Evolutionary conservation across 2,888 invertebrate species (phyloP).

Genomic region (Koerneria pararmatus): DNA sequence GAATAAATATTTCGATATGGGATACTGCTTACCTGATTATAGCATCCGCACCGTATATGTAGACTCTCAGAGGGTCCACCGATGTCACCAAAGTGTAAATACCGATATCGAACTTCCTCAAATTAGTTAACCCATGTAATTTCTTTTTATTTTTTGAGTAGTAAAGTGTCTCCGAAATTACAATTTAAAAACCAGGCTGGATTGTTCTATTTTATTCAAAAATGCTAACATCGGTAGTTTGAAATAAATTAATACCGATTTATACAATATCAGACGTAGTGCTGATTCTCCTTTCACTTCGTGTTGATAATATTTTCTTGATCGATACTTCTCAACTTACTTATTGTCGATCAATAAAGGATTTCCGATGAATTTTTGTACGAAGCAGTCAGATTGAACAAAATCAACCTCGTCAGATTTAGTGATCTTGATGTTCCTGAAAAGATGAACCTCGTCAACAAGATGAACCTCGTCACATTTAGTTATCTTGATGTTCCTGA

Average conservation of each 20-base stretch:
- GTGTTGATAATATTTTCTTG: not conserved
- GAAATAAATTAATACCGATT: not conserved
- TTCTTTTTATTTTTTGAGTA: too few relatives aligned
- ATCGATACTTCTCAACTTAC: constrained; percentile 24
- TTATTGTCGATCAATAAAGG: constrained; percentile 85
- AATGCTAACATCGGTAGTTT: not conserved
- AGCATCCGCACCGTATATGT: constrained; percentile 84
- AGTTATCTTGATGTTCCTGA: not conserved
- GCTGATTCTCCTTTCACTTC: not conserved
- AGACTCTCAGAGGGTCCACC: constrained; percentile 80
- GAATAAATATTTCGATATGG: too few relatives aligned
- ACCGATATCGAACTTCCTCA: constrained; percentile 87
- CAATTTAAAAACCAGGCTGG: too few relatives aligned
- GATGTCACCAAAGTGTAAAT: constrained; percentile 87
- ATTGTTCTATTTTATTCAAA: not conserved
- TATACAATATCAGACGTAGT: not conserved
- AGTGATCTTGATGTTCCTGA: constrained; percentile 70
- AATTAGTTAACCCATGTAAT: constrained; percentile 30
- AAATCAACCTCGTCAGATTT: constrained; percentile 73
- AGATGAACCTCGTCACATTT: not conserved
- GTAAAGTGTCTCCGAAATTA: too few relatives aligned
- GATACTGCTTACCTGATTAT: too few relatives aligned
- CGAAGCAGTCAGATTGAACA: constrained; percentile 72
- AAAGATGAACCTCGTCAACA: not conserved
- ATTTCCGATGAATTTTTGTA: constrained; percentile 83